These are phyloP conservation scores for Caenorhabditis doughertyi DNA, from an alignment of 2,888 invertebrate genomes.

Conservation along the genomic window DNA sequence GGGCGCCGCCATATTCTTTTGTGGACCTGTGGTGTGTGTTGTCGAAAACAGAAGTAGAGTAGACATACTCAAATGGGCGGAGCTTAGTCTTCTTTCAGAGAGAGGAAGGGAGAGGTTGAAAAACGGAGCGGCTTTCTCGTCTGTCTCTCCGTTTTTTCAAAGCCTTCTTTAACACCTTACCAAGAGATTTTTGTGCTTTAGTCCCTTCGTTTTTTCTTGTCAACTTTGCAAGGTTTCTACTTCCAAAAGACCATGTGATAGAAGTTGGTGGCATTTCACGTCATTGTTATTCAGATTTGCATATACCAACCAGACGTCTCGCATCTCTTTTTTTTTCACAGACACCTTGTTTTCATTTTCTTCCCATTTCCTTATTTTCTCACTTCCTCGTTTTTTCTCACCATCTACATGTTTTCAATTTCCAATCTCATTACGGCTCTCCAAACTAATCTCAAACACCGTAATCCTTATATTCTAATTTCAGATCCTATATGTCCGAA, in stretches of 20 bases:
- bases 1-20: background rate
- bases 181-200: background rate
- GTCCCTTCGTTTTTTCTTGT: background rate
- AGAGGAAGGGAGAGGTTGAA: no score
- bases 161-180: background rate
- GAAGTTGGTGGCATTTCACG: slow-evolving; percentile 7
- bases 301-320: slow-evolving; percentile 17
- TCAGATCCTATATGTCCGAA: slow-evolving; percentile 44
- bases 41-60: slow-evolving; percentile 34
- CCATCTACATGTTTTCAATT: background rate
- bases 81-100: slow-evolving; percentile 10
- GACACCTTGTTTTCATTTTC: slow-evolving; percentile 11
- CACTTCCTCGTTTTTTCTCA: background rate
- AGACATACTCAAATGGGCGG: slow-evolving; percentile 24
- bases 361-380: background rate
- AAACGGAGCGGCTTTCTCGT: background rate
- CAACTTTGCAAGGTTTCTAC: background rate
- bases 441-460: background rate
- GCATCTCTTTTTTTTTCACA: background rate
- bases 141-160: background rate
- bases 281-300: slow-evolving; percentile 29
- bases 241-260: background rate
- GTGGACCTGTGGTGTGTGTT: slow-evolving; percentile 31
- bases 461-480: background rate
- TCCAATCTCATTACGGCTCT: slow-evolving; percentile 1